These are phyloP conservation scores for Eubasilissa splendida DNA, from an alignment of 2,888 invertebrate genomes.

Conservation along the genomic window DNA sequence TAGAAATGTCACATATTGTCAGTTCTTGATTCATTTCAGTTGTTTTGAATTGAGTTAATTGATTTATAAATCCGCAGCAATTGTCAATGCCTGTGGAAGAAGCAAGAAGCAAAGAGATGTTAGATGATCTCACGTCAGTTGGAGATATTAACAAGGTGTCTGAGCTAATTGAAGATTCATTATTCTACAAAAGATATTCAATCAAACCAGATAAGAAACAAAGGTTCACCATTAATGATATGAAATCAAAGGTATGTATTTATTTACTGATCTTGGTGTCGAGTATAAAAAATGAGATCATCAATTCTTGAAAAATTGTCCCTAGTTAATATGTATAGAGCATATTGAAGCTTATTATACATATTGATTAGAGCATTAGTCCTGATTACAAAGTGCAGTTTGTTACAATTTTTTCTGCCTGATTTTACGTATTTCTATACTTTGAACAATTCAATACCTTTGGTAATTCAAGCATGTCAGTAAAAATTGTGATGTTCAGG, in stretches of 20 bases:
- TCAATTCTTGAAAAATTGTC: too few relatives aligned
- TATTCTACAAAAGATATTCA: constrained; percentile 68
- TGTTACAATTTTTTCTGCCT: too few relatives aligned
- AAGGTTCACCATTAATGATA: constrained; percentile 65
- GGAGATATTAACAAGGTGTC: constrained; percentile 62
- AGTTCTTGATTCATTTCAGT: neutral
- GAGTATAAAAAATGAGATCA: too few relatives aligned
- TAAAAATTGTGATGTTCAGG: too few relatives aligned
- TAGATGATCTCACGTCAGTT: constrained; percentile 43
- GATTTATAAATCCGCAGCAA: constrained; percentile 21
- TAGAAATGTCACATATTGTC: neutral
- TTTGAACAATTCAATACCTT: too few relatives aligned
- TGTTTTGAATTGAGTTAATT: neutral
- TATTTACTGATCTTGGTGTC: neutral
- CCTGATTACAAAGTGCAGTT: too few relatives aligned
- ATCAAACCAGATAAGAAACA: constrained; percentile 66
- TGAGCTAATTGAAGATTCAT: constrained; percentile 66
- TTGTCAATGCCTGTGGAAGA: constrained; percentile 29
- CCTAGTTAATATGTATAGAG: too few relatives aligned
- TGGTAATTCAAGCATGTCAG: too few relatives aligned
- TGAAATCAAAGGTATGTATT: constrained; percentile 60
- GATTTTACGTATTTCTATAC: too few relatives aligned
- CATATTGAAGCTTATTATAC: too few relatives aligned
- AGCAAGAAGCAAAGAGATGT: constrained; percentile 20
- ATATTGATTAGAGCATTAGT: too few relatives aligned